Percentiles rank a stretch among this genome's conserved stretches.
Conservation (phyloP, 2,797 vertebrate genomes). For the Lithobates sylvaticus region DNA sequence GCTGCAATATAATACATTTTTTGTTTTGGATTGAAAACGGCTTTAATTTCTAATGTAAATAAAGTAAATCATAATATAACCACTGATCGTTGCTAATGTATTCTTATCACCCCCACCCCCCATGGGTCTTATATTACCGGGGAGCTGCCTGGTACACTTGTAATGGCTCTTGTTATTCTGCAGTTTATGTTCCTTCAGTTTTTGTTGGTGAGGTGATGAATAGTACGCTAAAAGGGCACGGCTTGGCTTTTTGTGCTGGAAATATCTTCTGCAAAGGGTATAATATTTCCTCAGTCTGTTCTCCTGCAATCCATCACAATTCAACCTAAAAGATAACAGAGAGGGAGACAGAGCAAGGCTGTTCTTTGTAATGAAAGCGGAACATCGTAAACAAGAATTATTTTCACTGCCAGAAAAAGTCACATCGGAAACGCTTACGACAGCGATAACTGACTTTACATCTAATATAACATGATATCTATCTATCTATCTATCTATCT, state of each 20-base stretch:
- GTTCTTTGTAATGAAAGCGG: constrained; percentile 54
- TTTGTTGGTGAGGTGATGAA: constrained; percentile 44
- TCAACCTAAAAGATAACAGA: constrained; percentile 50
- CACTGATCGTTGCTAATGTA: constrained; percentile 13
- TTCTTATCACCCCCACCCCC: constrained; percentile 5
- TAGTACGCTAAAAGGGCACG: constrained; percentile 56
- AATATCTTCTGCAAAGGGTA: constrained; percentile 58
- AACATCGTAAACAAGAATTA: constrained; percentile 41
- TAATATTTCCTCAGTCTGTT: constrained; percentile 44
- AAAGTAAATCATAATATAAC: neutral
- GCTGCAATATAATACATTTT: too few species aligned
- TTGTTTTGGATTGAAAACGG: too few species aligned
- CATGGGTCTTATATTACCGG: constrained; percentile 52
- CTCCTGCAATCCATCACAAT: constrained; percentile 60
- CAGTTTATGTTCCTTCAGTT: constrained; percentile 50
- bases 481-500: constrained; percentile 23
- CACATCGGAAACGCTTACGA: constrained; percentile 2
- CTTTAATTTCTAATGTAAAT: neutral
- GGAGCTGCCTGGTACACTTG: constrained; percentile 43
- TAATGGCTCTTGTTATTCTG: constrained; percentile 48
- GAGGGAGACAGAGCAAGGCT: neutral
- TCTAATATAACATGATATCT: neutral
- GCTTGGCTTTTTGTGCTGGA: constrained; percentile 60
- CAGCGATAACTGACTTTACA: constrained; percentile 9
- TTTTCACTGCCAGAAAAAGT: neutral